Conservation (phyloP, 2,113 vertebrate genomes). For the Arothron firmamentum region DNA sequence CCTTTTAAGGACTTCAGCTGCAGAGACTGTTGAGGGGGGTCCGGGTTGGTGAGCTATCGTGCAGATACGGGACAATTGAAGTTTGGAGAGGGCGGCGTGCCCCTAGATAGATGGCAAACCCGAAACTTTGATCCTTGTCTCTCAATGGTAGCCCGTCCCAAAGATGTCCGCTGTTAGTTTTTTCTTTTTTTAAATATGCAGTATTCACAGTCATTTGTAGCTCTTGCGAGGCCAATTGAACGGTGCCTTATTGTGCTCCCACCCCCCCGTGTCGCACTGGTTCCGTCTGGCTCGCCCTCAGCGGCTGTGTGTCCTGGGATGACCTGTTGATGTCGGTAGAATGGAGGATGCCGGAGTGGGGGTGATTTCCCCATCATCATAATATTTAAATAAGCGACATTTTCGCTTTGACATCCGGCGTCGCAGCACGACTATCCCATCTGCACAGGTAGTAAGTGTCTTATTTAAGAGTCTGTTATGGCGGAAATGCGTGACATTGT, state of each 20-base stretch:
- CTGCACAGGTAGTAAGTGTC: conserved; percentile 59
- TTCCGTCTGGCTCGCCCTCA: conserved; percentile 79
- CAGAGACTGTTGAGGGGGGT: neutral
- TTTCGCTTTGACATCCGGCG: conserved; percentile 36
- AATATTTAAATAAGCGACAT: conserved; percentile 67
- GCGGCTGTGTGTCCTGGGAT: conserved; percentile 81
- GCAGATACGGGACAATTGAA: conserved; percentile 44
- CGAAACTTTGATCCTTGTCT: conserved; percentile 1
- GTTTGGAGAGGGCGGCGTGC: conserved; percentile 24
- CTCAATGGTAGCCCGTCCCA: too few relatives aligned
- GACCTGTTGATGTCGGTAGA: conserved; percentile 83
- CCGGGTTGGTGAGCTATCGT: conserved; percentile 13
- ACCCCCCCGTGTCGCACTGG: conserved; percentile 68
- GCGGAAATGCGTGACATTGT: conserved; percentile 52
- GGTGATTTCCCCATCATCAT: conserved; percentile 69
- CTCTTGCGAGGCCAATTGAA: conserved; percentile 42
- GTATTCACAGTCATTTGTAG: conserved; percentile 11
- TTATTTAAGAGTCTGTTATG: conserved; percentile 7
- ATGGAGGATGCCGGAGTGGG: conserved; percentile 74
- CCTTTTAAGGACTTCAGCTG: conserved; percentile 43
- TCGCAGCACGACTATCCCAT: conserved; percentile 45
- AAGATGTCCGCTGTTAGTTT: too few relatives aligned
- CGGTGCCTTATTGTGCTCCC: conserved; percentile 63
- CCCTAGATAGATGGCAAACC: conserved; percentile 21
- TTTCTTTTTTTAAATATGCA: conserved; percentile 33